A percentile compares a stretch with the other conserved stretches of the same genome.
Conservation (phyloP, 2,888 invertebrate species). For the Pantelozetes paolii region DNA sequence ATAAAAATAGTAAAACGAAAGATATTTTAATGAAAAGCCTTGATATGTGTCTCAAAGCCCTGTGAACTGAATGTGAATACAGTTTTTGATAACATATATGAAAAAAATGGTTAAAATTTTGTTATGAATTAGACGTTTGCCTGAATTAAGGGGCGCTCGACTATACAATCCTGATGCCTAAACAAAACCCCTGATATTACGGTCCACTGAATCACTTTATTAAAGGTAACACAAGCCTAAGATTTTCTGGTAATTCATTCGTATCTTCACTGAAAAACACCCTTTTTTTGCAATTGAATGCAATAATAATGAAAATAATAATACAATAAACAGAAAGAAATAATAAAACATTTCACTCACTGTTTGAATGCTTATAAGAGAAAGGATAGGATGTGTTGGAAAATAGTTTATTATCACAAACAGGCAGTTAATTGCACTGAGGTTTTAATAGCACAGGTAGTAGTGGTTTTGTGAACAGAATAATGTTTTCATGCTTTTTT, state of each 20-base stretch:
- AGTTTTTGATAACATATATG: not conserved
- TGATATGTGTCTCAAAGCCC: not conserved
- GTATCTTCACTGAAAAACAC: slow-evolving; percentile 5
- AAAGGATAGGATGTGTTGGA: not conserved
- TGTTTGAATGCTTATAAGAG: not conserved
- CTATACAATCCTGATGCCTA: not conserved
- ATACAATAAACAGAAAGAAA: not conserved
- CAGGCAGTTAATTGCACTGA: not conserved
- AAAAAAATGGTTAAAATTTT: not conserved
- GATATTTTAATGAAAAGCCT: slow-evolving; percentile 1
- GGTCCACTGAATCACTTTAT: slow-evolving; percentile 24
- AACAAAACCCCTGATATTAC: not conserved
- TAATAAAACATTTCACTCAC: not conserved
- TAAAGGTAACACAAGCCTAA: not conserved
- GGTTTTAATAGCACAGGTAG: not conserved
- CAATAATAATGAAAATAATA: not conserved
- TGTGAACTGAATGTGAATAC: not conserved
- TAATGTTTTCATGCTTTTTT: not conserved
- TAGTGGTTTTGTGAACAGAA: too few species aligned
- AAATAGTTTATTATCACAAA: not conserved
- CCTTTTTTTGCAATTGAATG: not conserved
- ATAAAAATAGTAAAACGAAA: too few species aligned
- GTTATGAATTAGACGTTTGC: not conserved
- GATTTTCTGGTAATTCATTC: slow-evolving; percentile 19
- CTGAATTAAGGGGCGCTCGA: not conserved